These are phyloP conservation scores for Creontiades dilutus DNA, from an alignment of 2,888 invertebrate species.

Conservation along the genomic window DNA sequence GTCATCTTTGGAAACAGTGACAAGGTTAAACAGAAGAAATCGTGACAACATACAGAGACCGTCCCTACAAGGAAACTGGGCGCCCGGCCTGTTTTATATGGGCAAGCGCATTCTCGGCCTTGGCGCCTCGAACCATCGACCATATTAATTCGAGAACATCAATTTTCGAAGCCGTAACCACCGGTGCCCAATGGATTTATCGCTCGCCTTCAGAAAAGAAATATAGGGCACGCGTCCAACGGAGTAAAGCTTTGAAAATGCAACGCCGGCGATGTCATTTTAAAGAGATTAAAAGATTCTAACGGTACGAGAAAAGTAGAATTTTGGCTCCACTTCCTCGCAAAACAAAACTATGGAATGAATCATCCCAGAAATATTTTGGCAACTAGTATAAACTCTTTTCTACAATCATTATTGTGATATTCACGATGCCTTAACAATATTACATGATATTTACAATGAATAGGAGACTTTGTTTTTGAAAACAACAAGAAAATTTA, in stretches of 20 bases:
- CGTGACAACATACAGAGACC: slow-evolving; percentile 27
- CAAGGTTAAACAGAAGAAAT: slow-evolving; percentile 40
- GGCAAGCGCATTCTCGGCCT: slow-evolving; percentile 28
- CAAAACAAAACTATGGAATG: neutral
- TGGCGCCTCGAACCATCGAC: neutral
- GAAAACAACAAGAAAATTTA: neutral
- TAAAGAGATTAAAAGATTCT: neutral
- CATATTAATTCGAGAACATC: neutral
- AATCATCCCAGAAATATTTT: neutral
- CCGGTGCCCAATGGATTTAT: neutral
- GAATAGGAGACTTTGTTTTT: neutral
- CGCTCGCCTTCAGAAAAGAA: neutral
- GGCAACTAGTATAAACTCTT: neutral
- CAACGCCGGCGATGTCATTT: neutral
- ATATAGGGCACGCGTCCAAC: neutral
- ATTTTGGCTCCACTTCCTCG: slow-evolving; percentile 16
- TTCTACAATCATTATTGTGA: neutral
- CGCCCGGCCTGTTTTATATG: slow-evolving; percentile 25
- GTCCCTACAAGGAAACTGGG: slow-evolving; percentile 34
- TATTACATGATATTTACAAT: neutral
- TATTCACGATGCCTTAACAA: neutral
- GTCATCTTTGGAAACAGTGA: slow-evolving; percentile 5
- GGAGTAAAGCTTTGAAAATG: neutral
- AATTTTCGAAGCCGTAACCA: neutral
- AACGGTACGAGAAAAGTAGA: neutral